phyloP scores from a whole-genome alignment of 2,797 vertebrate species.

The Sibirionetta formosa region DNA sequence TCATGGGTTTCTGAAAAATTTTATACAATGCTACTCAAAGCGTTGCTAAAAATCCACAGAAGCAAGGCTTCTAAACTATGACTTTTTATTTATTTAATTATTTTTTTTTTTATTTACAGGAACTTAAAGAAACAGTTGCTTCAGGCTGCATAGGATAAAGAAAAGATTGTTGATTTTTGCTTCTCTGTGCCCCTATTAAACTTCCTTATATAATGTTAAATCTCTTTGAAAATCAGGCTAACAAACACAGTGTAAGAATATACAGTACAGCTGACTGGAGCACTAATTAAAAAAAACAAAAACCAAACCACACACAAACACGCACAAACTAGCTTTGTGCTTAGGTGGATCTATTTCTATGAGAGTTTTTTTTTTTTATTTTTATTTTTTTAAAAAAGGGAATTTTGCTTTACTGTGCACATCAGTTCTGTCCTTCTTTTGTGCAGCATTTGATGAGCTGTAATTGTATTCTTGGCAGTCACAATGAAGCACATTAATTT shows the following conservation, averaged over 20 bases:
- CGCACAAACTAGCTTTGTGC: not conserved
- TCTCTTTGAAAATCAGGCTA: not conserved
- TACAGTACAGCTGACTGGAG: not conserved
- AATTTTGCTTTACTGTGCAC: not conserved
- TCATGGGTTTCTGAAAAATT: not conserved
- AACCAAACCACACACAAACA: not conserved
- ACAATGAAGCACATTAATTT: slow-evolving; percentile 67
- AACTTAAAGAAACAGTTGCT: not conserved
- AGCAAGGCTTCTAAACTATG: not conserved
- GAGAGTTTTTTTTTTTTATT: not conserved
- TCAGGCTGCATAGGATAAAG: not conserved
- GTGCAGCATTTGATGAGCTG: slow-evolving; percentile 51
- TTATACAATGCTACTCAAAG: not conserved
- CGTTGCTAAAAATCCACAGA: not conserved
- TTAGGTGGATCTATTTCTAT: not conserved
- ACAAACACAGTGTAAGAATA: not conserved
- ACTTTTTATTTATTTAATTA: not conserved
- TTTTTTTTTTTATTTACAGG: not conserved
- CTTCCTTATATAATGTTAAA: not conserved
- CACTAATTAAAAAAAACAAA: not conserved
- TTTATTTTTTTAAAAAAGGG: not conserved
- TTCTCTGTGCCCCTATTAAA: not conserved
- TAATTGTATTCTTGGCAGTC: slow-evolving; percentile 57
- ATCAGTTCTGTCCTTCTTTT: slow-evolving; percentile 56
- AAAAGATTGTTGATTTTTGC: not conserved